These are phyloP conservation scores for Eufriesea mexicana DNA, from an alignment of 1,140 invertebrate species.

Conservation along the genomic window DNA sequence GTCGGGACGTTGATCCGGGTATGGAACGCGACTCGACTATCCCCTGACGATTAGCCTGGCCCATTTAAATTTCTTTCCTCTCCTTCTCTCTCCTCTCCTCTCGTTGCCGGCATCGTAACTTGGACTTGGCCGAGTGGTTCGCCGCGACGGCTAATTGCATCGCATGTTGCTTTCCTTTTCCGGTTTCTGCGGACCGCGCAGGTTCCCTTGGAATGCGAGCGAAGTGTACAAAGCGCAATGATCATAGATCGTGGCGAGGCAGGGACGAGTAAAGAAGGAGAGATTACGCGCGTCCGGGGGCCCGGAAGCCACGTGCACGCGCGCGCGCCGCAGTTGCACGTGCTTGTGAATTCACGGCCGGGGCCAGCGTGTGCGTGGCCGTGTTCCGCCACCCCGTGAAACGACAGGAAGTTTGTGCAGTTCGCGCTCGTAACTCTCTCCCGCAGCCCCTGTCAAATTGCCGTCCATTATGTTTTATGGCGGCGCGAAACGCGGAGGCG, in stretches of 20 bases:
- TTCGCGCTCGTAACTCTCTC: conserved; percentile 36
- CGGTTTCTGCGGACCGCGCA: not conserved
- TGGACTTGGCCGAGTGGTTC: not conserved
- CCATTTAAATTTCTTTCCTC: conserved; percentile 22
- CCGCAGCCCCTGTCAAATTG: conserved; percentile 52
- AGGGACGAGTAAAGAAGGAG: not conserved
- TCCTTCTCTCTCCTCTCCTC: too few species aligned
- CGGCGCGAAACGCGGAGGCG: conserved; percentile 7
- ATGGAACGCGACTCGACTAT: conserved; percentile 3
- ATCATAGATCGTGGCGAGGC: conserved; percentile 7
- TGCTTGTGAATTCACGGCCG: conserved; percentile 46
- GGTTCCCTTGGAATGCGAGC: conserved; percentile 12
- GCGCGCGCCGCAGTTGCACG: conserved; percentile 14
- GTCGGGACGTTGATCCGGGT: not conserved
- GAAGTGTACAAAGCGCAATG: conserved; percentile 17
- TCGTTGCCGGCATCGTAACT: not conserved
- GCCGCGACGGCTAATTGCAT: conserved; percentile 22
- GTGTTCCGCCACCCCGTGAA: conserved; percentile 4
- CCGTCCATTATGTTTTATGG: conserved; percentile 56
- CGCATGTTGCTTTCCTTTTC: conserved; percentile 32
- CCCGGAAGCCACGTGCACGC: conserved; percentile 41
- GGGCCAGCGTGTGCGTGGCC: not conserved
- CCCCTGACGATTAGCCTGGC: conserved; percentile 12
- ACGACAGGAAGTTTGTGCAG: conserved; percentile 26
- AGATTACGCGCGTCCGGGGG: conserved; percentile 17